Percentiles rank a stretch among this genome's conserved stretches.
Conservation (phyloP, 2,113 vertebrate genomes). For the Bufo bufo region DNA sequence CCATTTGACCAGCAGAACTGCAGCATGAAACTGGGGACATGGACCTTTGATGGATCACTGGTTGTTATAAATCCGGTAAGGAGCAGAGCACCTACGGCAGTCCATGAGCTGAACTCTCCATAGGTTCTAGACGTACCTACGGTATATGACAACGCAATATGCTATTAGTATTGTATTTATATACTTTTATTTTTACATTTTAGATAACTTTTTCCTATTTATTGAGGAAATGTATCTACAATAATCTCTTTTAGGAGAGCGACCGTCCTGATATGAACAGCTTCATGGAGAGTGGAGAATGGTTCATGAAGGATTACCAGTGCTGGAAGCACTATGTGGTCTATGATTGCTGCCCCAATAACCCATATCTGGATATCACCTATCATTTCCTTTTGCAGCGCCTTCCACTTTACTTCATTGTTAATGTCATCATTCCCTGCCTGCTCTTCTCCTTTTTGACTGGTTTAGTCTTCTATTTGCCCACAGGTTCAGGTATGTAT, state of each 20-base stretch:
- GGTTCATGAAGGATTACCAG: slow-evolving; percentile 91
- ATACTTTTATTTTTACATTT: not conserved
- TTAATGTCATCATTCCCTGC: slow-evolving; percentile 97
- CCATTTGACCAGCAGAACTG: slow-evolving; percentile 96
- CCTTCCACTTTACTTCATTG: slow-evolving; percentile 95
- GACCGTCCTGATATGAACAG: slow-evolving; percentile 90
- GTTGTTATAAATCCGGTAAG: slow-evolving; percentile 87
- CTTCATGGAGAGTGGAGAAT: slow-evolving; percentile 97
- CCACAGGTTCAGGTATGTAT: slow-evolving; percentile 89
- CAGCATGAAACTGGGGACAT: slow-evolving; percentile 95
- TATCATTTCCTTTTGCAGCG: slow-evolving; percentile 97
- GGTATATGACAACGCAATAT: not conserved
- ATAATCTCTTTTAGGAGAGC: slow-evolving; percentile 77
- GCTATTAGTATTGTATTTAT: not conserved
- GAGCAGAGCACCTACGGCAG: no score
- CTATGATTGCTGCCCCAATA: slow-evolving; percentile 88
- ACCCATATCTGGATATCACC: slow-evolving; percentile 94
- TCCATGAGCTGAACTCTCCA: not conserved
- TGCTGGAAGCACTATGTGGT: slow-evolving; percentile 93
- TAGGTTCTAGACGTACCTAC: not conserved
- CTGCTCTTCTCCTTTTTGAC: slow-evolving; percentile 96
- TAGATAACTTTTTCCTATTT: not conserved
- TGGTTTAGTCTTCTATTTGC: slow-evolving; percentile 94
- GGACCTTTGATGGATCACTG: slow-evolving; percentile 88
- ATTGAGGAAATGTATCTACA: not conserved